Evolutionary conservation across 2,113 vertebrate species (phyloP).

Genomic region (Pluvialis apricaria): DNA sequence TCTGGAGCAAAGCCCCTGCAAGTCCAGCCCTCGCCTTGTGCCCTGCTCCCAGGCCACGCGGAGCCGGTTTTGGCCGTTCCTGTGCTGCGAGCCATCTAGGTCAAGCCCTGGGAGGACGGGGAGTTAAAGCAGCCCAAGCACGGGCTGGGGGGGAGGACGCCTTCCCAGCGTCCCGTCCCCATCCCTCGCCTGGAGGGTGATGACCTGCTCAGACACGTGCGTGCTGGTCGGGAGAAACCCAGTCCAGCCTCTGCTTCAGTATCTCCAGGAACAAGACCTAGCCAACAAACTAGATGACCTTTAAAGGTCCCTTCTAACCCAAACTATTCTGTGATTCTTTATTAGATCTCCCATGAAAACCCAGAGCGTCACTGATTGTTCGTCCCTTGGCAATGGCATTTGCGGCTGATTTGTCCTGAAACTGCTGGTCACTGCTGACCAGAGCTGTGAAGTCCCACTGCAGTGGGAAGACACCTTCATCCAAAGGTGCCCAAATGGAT

Average conservation of each 20-base stretch:
- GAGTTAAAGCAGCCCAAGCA: not conserved
- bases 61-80: not conserved
- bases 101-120: not conserved
- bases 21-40: not conserved
- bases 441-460: too few species aligned
- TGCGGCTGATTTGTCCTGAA: not conserved
- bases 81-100: not conserved
- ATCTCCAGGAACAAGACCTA: not conserved
- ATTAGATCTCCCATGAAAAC: not conserved
- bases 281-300: fast-evolving
- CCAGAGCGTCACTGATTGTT: fast-evolving
- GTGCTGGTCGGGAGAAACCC: fast-evolving
- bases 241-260: not conserved
- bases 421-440: too few species aligned
- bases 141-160: not conserved
- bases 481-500: not conserved
- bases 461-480: not conserved
- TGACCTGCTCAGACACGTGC: fast-evolving
- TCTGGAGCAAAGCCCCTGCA: not conserved
- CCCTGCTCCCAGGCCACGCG: not conserved
- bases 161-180: fast-evolving
- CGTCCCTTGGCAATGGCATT: not conserved
- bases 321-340: too few species aligned
- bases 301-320: too few species aligned
- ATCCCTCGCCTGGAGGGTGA: fast-evolving